Base-by-base conservation (phyloP, 2,113 vertebrate species). In the Myodes glareolus region DNA sequence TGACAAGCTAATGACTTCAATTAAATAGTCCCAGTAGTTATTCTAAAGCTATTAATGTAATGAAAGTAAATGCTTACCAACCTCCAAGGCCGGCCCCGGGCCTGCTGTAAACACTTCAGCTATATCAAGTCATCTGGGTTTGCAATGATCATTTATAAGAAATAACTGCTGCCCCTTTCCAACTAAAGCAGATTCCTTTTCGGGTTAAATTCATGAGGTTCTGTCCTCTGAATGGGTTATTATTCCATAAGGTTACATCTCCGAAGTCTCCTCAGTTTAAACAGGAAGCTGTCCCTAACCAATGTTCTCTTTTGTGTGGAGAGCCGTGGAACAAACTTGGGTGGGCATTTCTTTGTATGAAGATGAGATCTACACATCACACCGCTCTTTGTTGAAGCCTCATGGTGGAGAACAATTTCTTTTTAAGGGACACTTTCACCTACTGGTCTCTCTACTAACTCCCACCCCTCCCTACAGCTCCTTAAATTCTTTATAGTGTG, bases 61-160 rank as follows among this genome's bases (percentile, higher is more conserved):
- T 33, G 31, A 88, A 42, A 47, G 39, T 29, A 68, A 80, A 33
- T 3, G 19, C 13, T 91, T 25, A 3, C 21, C 39, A 13, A 45
- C 77, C 4, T 58, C 58, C 61, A 29, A 16, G 5, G 3, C n/a
- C 55, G 4, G 50, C 9, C 14, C 5, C 42, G 68, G 58, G 50
- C 50, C 23, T 73, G 12, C 75, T 82, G 55, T 39, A 93, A 88
- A 29, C 5, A 86, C 33, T 88, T 92, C 3, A 14, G 14, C n/a
- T 88, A n/a, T 58, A 47, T 81, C 45, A 65, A 88, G 19, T 52
- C 67, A 50, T 72, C 86, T n/a, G 21, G 27, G 42, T 97, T 96
- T 17, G 8, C 17, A 68, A 47, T 13, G 33, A n/a, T 33, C 47
- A 63, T 91, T 78, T 73, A 25, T 21, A 47, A 76, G 63, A 33